These are phyloP conservation scores for Aleadryas rufinucha DNA, from an alignment of 2,113 vertebrate genomes.

Conservation along the genomic window DNA sequence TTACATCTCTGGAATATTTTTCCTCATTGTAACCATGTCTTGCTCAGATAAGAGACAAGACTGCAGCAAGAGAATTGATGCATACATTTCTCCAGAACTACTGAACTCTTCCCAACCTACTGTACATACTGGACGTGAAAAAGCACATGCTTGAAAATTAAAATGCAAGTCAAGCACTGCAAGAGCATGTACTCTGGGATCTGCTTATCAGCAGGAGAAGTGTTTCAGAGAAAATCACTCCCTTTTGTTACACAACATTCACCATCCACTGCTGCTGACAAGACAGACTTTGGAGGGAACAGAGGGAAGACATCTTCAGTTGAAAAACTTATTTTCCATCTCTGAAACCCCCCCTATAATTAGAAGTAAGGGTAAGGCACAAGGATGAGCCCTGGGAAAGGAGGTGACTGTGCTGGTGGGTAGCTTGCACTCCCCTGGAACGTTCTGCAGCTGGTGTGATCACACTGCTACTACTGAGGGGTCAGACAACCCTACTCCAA, in stretches of 20 bases:
- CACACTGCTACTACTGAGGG: fast-evolving
- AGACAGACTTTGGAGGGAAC: neutral
- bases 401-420: fast-evolving
- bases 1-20: fast-evolving
- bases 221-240: neutral
- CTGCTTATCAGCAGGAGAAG: neutral
- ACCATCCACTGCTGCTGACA: neutral
- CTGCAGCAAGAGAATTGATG: neutral
- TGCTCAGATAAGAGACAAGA: neutral
- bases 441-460: fast-evolving
- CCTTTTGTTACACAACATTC: neutral
- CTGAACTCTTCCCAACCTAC: neutral
- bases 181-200: neutral
- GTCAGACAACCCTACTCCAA: fast-evolving
- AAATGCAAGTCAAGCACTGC: neutral
- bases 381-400: fast-evolving
- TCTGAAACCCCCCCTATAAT: neutral
- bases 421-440: fast-evolving
- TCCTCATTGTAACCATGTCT: neutral
- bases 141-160: neutral
- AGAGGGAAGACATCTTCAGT: neutral
- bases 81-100: neutral
- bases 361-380: fast-evolving
- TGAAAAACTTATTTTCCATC: neutral
- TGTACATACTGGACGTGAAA: neutral